Percentiles rank a stretch among this genome's conserved stretches.
Evolutionary conservation across 2,888 invertebrate genomes (phyloP).

Genomic region (Cecidostiba fungosa): DNA sequence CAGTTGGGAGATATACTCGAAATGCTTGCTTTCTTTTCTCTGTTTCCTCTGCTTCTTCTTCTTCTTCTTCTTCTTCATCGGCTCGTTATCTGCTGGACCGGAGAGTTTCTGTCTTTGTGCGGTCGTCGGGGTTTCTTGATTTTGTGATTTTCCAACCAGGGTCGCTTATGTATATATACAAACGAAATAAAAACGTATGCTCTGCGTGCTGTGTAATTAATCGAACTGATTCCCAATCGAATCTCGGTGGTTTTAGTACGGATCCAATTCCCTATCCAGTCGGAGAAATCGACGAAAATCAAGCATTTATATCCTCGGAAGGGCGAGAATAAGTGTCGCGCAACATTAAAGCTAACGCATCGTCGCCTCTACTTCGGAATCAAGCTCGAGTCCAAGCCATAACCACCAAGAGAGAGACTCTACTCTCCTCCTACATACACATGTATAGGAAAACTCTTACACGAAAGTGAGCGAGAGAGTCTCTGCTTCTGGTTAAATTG

Average conservation of each 20-base stretch:
- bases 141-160: neutral
- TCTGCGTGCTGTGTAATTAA: neutral
- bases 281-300: neutral
- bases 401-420: constrained; percentile 3
- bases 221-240: neutral
- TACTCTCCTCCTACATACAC: neutral
- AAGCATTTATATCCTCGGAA: constrained; percentile 20
- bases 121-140: neutral
- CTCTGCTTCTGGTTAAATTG: constrained; percentile 72
- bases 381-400: constrained; percentile 14
- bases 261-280: neutral
- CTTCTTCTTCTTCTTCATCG: neutral
- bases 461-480: constrained; percentile 10
- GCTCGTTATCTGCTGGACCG: neutral
- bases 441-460: constrained; percentile 33
- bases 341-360: constrained; percentile 50
- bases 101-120: neutral
- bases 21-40: neutral
- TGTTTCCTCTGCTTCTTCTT: neutral
- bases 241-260: neutral
- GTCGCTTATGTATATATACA: neutral
- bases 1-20: constrained; percentile 17
- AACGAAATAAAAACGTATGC: neutral
- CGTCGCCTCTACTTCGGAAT: constrained; percentile 35
- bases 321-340: constrained; percentile 40